Conservation (phyloP, 2,888 invertebrate genomes). For the Uropetala carovei region DNA sequence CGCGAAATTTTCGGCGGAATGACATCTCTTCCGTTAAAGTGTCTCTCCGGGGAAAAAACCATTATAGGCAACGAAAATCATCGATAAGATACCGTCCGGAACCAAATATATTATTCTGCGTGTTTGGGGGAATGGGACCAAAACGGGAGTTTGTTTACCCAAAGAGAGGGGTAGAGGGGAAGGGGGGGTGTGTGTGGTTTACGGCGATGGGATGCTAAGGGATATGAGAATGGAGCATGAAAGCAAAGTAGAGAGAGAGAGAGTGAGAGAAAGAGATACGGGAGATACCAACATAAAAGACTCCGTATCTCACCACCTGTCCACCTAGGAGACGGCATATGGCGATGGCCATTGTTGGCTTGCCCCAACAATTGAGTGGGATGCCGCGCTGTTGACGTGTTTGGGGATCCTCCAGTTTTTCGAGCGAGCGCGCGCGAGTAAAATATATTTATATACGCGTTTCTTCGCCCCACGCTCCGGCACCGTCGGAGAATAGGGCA, state of each 20-base stretch:
- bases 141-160: constrained; percentile 4
- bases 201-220: no score
- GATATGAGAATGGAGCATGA: no score
- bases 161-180: constrained; percentile 4
- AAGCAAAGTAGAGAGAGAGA: neutral
- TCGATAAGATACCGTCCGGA: neutral
- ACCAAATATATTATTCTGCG: neutral
- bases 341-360: constrained; percentile 20
- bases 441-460: neutral
- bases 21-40: neutral
- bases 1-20: neutral
- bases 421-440: constrained; percentile 3
- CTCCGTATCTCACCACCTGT: constrained; percentile 29
- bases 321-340: constrained; percentile 11
- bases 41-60: neutral
- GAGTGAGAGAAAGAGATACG: constrained; percentile 4
- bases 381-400: constrained; percentile 29
- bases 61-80: neutral
- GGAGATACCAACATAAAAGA: constrained; percentile 12
- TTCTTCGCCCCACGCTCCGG: neutral
- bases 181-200: neutral
- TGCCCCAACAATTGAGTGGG: neutral
- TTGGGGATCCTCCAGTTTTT: constrained; percentile 25
- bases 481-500: neutral
- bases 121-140: neutral